Conservation (phyloP, 2,797 vertebrate species). For the Vireo griseus region DNA sequence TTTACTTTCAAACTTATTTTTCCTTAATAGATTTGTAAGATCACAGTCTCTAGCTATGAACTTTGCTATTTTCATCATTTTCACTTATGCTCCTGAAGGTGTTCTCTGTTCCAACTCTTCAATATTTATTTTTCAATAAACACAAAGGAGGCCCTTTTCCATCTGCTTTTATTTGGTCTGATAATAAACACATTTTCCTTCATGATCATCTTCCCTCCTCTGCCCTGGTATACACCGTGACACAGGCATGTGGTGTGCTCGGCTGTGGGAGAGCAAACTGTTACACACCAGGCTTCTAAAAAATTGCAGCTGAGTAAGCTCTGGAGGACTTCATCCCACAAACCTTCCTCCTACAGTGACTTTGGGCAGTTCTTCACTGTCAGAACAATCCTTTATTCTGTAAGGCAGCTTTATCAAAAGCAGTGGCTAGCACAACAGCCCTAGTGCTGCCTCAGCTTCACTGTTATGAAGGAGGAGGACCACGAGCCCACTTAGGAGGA, state of each 20-base stretch:
- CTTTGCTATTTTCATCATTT: not conserved
- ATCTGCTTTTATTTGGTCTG: not conserved
- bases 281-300: not conserved
- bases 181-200: not conserved
- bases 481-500: not conserved
- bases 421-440: not conserved
- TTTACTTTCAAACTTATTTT: not conserved
- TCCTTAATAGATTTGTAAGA: not conserved
- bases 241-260: fast-evolving
- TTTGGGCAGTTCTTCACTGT: not conserved
- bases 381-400: not conserved
- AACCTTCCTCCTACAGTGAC: not conserved
- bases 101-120: not conserved
- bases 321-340: not conserved
- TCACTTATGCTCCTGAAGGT: not conserved
- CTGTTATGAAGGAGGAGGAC: not conserved
- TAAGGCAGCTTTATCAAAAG: not conserved
- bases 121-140: not conserved
- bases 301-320: not conserved
- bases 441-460: not conserved
- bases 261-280: not conserved
- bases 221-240: not conserved
- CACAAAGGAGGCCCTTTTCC: not conserved
- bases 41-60: not conserved
- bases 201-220: not conserved